phyloP scores from a whole-genome alignment of 2,113 vertebrate genomes.

The Triplophysa siluroides region DNA sequence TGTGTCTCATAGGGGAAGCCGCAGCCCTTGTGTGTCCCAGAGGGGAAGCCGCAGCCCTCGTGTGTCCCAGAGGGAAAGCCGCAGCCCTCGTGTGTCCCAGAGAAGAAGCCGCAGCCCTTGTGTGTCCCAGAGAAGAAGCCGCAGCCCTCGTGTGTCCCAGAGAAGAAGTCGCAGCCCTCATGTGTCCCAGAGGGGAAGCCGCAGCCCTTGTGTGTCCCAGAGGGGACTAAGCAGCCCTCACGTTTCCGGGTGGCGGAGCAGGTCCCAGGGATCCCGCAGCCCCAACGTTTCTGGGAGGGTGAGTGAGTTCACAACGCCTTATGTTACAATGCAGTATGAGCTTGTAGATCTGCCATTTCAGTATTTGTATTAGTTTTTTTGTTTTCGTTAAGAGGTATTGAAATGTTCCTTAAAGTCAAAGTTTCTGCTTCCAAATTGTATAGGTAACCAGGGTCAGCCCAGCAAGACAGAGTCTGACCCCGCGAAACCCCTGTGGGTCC shows the following conservation, averaged over 20 bases:
- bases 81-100: no score
- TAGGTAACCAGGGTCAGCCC: constrained; percentile 4
- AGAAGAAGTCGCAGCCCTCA: no score
- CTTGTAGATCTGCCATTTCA: constrained; percentile 10
- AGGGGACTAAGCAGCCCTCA: no score
- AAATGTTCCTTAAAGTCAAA: constrained; percentile 20
- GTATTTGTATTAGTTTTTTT: constrained; percentile 18
- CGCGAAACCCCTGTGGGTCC: constrained; percentile 6
- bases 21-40: neutral
- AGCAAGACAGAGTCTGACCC: constrained; percentile 7
- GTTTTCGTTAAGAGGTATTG: constrained; percentile 4
- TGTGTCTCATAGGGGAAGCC: neutral
- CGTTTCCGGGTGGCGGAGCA: no score
- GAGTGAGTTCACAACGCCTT: neutral
- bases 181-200: neutral
- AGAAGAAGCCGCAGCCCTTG: no score
- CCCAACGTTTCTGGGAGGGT: constrained; percentile 12
- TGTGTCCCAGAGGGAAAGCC: no score
- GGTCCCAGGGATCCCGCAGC: neutral
- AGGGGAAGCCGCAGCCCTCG: neutral
- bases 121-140: neutral
- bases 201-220: no score
- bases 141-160: neutral
- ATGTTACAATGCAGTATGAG: constrained; percentile 23
- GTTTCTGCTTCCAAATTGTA: constrained; percentile 19